These are phyloP conservation scores for Sinocyclocheilus grahami DNA, from an alignment of 2,113 vertebrate genomes.

Conservation along the genomic window DNA sequence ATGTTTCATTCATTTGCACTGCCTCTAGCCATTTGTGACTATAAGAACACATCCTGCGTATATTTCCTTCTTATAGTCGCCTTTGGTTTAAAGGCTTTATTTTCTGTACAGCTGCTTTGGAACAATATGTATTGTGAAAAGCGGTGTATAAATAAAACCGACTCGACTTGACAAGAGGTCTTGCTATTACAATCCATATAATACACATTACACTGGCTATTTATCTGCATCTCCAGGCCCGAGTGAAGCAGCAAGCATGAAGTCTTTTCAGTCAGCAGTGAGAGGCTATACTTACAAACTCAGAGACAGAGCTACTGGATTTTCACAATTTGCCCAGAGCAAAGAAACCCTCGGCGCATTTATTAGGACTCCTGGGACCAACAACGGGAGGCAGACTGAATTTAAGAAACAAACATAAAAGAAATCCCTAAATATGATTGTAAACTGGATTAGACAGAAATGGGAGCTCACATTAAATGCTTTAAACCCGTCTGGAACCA, in stretches of 20 bases:
- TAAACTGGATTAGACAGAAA: conserved; percentile 41
- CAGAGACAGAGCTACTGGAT: background rate
- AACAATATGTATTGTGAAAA: conserved; percentile 11
- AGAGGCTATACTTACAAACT: background rate
- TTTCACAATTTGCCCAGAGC: conserved; percentile 41
- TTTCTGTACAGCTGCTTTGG: background rate
- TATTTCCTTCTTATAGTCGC: background rate
- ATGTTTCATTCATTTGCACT: background rate
- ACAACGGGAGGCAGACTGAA: conserved; percentile 15
- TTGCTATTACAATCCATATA: background rate
- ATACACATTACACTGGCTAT: background rate
- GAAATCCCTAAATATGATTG: conserved; percentile 29
- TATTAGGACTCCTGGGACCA: conserved; percentile 22
- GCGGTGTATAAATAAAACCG: background rate
- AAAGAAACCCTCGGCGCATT: conserved; percentile 27
- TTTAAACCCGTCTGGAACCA: background rate
- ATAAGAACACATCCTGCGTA: background rate
- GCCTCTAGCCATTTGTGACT: background rate
- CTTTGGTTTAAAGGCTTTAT: conserved; percentile 2
- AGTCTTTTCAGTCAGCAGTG: conserved; percentile 20
- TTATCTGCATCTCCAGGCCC: conserved; percentile 7
- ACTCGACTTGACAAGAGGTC: conserved; percentile 1
- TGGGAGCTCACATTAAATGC: conserved; percentile 13
- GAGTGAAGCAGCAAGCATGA: conserved; percentile 1
- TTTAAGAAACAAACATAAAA: conserved; percentile 50